A percentile compares a stretch with the other conserved stretches of the same genome.
These are phyloP conservation scores for Melanotaenia parkinsoni DNA, from an alignment of 2,797 vertebrate species.

Conservation along the genomic window DNA sequence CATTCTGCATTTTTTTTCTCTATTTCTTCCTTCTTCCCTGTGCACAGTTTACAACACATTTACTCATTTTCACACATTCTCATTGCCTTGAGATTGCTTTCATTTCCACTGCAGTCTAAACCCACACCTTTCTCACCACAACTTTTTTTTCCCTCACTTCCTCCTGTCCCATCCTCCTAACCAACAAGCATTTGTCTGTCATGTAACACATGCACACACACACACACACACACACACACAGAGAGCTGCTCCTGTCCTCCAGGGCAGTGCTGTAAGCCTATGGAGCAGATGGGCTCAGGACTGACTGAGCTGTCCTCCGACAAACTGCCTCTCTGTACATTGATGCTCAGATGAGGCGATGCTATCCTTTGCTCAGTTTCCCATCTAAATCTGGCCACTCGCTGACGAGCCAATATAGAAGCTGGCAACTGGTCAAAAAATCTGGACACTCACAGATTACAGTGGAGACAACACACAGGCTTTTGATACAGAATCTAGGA, in stretches of 20 bases:
- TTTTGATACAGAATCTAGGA: constrained; percentile 16
- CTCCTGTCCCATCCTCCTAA: constrained; percentile 46
- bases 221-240: constrained; percentile 35
- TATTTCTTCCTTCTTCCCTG: constrained; percentile 25
- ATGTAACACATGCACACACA: constrained; percentile 31
- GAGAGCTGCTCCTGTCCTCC: constrained; percentile 48
- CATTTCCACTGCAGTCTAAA: constrained; percentile 67
- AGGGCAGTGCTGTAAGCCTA: constrained; percentile 61
- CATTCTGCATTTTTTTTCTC: constrained; percentile 16
- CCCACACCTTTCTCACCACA: constrained; percentile 58
- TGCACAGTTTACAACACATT: constrained; percentile 61
- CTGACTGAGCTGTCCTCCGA: constrained; percentile 62
- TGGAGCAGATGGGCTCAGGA: constrained; percentile 71
- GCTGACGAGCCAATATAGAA: constrained; percentile 49
- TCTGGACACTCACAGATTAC: constrained; percentile 32
- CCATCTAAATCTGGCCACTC: constrained; percentile 60
- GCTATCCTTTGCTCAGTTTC: constrained; percentile 60
- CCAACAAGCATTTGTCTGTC: constrained; percentile 34
- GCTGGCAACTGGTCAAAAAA: constrained; percentile 51
- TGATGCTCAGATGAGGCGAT: constrained; percentile 60
- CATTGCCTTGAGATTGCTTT: constrained; percentile 68
- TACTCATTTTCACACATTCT: constrained; percentile 63
- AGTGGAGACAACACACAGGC: constrained; percentile 10
- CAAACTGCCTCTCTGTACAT: constrained; percentile 59
- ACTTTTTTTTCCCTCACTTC: constrained; percentile 49